Percentiles rank a stretch among this genome's conserved stretches.
Evolutionary conservation across 2,113 vertebrate species (phyloP).

Genomic region (Phylloscopus trochilus): DNA sequence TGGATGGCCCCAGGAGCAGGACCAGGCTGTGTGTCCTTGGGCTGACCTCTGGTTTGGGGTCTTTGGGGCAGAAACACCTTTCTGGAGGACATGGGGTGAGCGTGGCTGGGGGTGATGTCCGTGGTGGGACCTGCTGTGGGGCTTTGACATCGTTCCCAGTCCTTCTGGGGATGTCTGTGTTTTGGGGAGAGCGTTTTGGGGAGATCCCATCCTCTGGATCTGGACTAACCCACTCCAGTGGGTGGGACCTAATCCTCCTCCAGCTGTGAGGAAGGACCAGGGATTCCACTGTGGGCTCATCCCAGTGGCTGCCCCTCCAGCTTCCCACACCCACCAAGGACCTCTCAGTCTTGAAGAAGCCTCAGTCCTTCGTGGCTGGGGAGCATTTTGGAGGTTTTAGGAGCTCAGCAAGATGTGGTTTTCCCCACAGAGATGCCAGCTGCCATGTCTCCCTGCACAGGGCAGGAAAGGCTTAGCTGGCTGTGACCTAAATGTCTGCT

Average conservation of each 20-base stretch:
- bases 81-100: background rate
- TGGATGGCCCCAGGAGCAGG: fast-evolving
- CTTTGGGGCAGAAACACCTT: background rate
- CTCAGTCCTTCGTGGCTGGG: fast-evolving
- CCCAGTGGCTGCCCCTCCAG: background rate
- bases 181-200: background rate
- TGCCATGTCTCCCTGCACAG: background rate
- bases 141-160: background rate
- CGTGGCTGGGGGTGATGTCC: background rate
- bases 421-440: background rate
- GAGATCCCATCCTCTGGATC: background rate
- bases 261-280: background rate
- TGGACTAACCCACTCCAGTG: background rate
- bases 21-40: background rate
- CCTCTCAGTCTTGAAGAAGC: background rate
- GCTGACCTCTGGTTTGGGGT: background rate
- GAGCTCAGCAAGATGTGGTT: background rate
- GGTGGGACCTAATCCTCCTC: background rate
- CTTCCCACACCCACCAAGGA: background rate
- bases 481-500: background rate
- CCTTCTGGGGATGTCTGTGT: background rate
- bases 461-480: background rate
- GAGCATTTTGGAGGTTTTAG: background rate
- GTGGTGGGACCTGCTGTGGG: background rate
- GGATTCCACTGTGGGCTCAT: background rate